Evolutionary conservation across 2,888 invertebrate genomes (phyloP).

Genomic region (Diabrotica balteata): DNA sequence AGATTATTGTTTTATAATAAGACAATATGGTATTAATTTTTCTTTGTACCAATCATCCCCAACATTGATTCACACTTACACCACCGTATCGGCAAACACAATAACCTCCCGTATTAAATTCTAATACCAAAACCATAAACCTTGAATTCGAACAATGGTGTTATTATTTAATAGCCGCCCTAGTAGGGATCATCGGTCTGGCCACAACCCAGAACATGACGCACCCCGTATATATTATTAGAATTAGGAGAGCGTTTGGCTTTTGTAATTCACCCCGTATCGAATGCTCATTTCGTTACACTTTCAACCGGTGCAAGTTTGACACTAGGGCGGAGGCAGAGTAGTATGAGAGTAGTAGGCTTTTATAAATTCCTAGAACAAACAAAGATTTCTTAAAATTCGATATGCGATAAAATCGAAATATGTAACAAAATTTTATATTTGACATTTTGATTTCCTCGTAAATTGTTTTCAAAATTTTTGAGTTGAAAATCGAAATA

Average conservation of each 20-base stretch:
- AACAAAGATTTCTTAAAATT: no score
- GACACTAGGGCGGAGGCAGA: conserved; percentile 16
- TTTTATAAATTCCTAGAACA: no score
- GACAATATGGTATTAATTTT: conserved; percentile 5
- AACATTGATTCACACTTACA: conserved; percentile 17
- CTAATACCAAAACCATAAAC: conserved; percentile 34
- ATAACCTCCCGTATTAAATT: conserved; percentile 30
- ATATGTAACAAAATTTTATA: no score
- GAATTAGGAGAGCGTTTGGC: conserved; percentile 41
- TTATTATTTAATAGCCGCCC: conserved; percentile 41
- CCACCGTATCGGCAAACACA: conserved; percentile 23
- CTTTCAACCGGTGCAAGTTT: conserved; percentile 43
- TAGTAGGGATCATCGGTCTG: conserved; percentile 27
- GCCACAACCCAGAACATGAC: conserved; percentile 10
- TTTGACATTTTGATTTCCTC: no score
- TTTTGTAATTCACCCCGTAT: conserved; percentile 55
- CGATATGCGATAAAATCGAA: no score
- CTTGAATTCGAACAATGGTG: conserved; percentile 28
- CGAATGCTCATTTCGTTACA: conserved; percentile 59
- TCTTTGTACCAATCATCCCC: conserved; percentile 6
- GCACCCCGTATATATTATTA: conserved; percentile 22
- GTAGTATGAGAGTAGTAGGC: no score
- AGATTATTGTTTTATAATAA: not conserved
- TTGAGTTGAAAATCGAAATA: no score
- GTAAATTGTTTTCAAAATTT: no score